phyloP scores from a whole-genome alignment of 2,888 invertebrate genomes.

The Anticlea derivata region DNA sequence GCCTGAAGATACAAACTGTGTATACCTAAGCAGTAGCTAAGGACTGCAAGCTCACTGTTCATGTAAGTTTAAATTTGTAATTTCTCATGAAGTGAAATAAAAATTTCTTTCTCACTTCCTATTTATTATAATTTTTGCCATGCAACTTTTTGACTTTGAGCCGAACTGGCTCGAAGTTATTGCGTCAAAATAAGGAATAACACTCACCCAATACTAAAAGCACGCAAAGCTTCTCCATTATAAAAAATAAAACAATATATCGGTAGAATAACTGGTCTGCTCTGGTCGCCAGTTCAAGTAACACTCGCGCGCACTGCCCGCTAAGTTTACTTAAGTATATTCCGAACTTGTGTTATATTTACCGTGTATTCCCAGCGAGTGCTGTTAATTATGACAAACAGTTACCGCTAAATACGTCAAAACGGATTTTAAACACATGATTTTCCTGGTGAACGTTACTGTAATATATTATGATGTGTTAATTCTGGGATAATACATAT shows the following conservation, averaged over 20 bases:
- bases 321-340: conserved; percentile 13
- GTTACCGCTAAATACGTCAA: background rate
- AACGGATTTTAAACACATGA: background rate
- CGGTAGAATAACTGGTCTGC: conserved; percentile 20
- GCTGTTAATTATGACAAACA: conserved; percentile 9
- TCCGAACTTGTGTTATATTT: conserved; percentile 23
- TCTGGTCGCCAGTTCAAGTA: conserved; percentile 19
- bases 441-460: background rate
- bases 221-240: conserved; percentile 50
- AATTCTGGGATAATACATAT: no score
- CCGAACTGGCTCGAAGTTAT: no score
- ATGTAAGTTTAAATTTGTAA: no score
- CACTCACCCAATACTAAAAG: conserved; percentile 57
- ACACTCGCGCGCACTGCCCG: conserved; percentile 18
- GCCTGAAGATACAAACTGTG: no score
- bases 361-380: conserved; percentile 8
- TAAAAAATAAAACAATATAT: conserved; percentile 14
- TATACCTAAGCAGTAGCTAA: no score
- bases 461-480: background rate
- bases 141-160: no score
- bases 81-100: no score
- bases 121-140: no score
- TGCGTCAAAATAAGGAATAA: background rate
- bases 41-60: no score
- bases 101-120: no score